Evolutionary conservation across 2,113 vertebrate genomes (phyloP).

Genomic region (Albula goreensis): DNA sequence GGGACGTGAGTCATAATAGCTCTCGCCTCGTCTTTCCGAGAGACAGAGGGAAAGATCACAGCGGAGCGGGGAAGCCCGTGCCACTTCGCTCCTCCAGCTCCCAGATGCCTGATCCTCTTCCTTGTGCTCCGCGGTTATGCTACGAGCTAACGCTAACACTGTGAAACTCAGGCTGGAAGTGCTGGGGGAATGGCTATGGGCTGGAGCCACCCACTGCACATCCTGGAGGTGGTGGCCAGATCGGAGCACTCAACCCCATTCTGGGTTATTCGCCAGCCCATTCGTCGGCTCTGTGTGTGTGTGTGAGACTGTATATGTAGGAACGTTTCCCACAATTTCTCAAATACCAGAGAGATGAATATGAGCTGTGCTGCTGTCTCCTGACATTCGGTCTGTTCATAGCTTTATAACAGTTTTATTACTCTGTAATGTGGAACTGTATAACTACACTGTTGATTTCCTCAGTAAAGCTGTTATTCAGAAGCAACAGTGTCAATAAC

Average conservation of each 20-base stretch:
- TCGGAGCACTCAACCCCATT: background rate
- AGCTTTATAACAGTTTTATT: too few relatives aligned
- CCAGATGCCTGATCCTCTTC: background rate
- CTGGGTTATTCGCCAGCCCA: background rate
- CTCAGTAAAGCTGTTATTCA: too few relatives aligned
- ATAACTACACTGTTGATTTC: too few relatives aligned
- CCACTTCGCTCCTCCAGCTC: background rate
- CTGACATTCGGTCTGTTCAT: background rate
- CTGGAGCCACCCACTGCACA: background rate
- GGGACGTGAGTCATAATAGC: background rate
- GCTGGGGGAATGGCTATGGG: background rate
- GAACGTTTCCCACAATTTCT: background rate
- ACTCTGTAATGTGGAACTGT: too few relatives aligned
- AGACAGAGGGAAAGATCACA: background rate
- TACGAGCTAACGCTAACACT: background rate
- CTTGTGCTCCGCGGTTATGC: background rate
- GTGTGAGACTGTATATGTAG: background rate
- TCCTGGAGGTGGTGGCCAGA: background rate
- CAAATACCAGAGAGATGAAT: slow-evolving; percentile 13
- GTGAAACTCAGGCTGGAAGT: background rate
- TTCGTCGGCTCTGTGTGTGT: background rate
- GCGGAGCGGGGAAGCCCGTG: background rate
- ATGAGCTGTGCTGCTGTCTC: background rate
- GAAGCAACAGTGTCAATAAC: too few relatives aligned
- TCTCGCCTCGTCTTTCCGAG: background rate